Evolutionary conservation across 2,113 vertebrate species (phyloP), one percentile per base, ranked within the genome.

Genomic region (Crypturellus undulatus): DNA sequence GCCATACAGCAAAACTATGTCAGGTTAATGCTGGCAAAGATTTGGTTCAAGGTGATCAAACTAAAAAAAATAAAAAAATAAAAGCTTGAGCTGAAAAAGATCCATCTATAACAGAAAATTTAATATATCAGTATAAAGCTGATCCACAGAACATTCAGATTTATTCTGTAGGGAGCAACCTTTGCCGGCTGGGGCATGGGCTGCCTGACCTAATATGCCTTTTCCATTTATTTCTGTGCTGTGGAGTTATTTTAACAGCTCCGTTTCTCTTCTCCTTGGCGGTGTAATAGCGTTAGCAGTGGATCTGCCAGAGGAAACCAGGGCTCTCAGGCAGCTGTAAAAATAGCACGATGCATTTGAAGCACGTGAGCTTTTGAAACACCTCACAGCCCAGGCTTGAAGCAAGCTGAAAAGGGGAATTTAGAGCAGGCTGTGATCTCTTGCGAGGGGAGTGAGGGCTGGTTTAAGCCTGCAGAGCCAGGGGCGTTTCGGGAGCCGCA

Each of bases 331-430:
- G 18, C 62, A 14, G 87, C 0, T 59, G 71, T 76, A 92, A 93
- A 97, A 97, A 97, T 87, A 96, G 96, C 32, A 42, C 10, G 59
- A 43, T 14, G 93, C 83, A 12, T 72, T 60, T 91, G 14, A 30
- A 79, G 94, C 72, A 71, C 89, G 67, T 79, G 72, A 96, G 93
- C 52, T 49, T 49, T 49, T 49, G 49, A 30, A 58, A 42, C 10
- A 45, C 73, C 76, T 70, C 60, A n/a, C 84, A 34, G 42, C 76
- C 36, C 32, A 22, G n/a, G 16, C 36, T 6, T 1, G 89, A 79
- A 87, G 54, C 62, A 1, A 6, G 60, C 4, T 3, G 64, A 45
- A 42, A 47, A 40, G 20, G 63, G 64, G 26, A 19, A 10, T 7
- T 0, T 3, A 4, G 54, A 67, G n/a, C 6, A 25, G 12, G 63